Base-by-base conservation (phyloP, 1,140 invertebrate genomes). In the Campodea augens region DNA sequence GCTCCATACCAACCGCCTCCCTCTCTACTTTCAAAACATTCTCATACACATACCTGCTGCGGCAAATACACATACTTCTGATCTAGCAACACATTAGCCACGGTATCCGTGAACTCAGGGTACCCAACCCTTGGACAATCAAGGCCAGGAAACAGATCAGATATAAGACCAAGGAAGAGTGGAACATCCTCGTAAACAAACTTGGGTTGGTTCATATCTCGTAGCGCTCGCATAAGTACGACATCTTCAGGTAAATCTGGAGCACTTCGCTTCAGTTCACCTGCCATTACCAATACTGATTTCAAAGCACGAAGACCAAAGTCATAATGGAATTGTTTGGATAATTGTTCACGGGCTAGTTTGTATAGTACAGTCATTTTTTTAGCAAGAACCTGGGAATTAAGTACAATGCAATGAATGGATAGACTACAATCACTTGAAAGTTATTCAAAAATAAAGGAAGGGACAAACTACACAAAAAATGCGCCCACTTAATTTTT, bases 281-380 rank as follows among this genome's bases (percentile, higher is more conserved):
- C 84, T 1, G 87, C 86, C 81, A 88, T 89, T 5, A 86, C 73
- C 3, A 92, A 62, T 4, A 91, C 84, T 0, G 85, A 81, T 53
- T 86, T 91, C 1, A 91, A 60, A 5, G 85, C 84, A 44, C 87
- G 67, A 42, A 92, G 59, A n/a, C 87, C 86, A 73, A 89, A 93
- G 57, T 93, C 87, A 58, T 93, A 93, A 60, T 93, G 87, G 25
- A 77, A 79, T 57, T 92, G 87, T 60, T 89, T 89, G 4, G 86
- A 90, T 25, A 93, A 64, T 57, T 90, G 86, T 53, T 88, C 82
- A 38, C 72, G 69, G 0, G 83, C 80, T 38, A 91, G 61, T 55
- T 80, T 79, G 59, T 91, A 91, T 4, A 92, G 58, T 3, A 87
- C 80, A 0, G 84, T 86, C 82, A 92, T 89, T 56, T 93, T 93